Evolutionary conservation across 2,888 invertebrate species (phyloP).

Genomic region (Polymixis flavicincta): DNA sequence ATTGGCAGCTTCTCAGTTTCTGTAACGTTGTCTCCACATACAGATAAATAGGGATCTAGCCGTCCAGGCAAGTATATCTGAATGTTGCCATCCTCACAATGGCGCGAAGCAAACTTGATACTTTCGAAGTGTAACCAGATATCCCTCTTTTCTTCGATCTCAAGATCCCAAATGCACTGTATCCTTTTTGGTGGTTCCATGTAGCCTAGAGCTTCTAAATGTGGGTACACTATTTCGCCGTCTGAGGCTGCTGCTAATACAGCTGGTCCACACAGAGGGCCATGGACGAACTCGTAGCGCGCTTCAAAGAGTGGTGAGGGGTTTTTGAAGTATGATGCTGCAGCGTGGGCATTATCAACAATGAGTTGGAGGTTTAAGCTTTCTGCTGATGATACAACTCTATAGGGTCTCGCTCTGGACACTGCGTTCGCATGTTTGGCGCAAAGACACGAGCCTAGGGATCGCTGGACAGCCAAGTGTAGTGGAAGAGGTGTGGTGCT

Average conservation of each 20-base stretch:
- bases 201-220: constrained; percentile 94
- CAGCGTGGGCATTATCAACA: constrained; percentile 96
- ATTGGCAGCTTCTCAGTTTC: constrained; percentile 95
- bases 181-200: constrained; percentile 93
- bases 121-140: constrained; percentile 97
- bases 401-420: constrained; percentile 91
- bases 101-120: constrained; percentile 95
- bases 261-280: constrained; percentile 96
- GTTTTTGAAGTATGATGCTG: constrained; percentile 97
- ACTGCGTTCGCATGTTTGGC: constrained; percentile 91
- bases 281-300: constrained; percentile 96
- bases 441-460: constrained; percentile 94
- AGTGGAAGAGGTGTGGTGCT: constrained; percentile 89
- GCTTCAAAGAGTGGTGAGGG: constrained; percentile 96
- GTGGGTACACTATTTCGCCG: constrained; percentile 96
- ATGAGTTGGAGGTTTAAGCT: constrained; percentile 95
- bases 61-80: constrained; percentile 95
- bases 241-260: constrained; percentile 95
- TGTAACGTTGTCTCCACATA: constrained; percentile 96
- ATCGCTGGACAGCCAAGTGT: constrained; percentile 92
- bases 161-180: constrained; percentile 95
- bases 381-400: constrained; percentile 95
- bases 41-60: constrained; percentile 94
- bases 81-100: constrained; percentile 96
- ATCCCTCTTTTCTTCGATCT: constrained; percentile 95